Base-by-base conservation (phyloP, 2,888 invertebrate genomes). In the Furcula furcula region DNA sequence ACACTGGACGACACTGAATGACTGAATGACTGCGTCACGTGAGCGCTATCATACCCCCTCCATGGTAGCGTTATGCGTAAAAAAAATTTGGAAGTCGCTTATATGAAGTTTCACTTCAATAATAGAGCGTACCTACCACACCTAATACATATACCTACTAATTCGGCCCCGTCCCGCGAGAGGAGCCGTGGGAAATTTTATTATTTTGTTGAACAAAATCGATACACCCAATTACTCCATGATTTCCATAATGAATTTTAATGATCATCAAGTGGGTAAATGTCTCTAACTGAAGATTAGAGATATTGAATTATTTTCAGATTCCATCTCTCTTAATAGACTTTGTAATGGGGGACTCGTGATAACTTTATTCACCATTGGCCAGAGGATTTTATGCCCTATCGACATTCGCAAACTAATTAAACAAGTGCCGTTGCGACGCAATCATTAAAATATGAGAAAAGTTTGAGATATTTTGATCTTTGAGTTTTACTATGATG, bases 281-380 rank as follows among this genome's bases (percentile, higher is more conserved):
- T 63, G 55, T 55, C 40, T 33, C 46, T 44, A 58, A 56, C 55
- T 56, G 58, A 59, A 52, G 60, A 61, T 62, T 59, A 55, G 56
- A 62, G 62, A 62, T 65, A 69, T 67, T 65, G 64, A 72, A 72
- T 67, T 66, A 70, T 72, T 65, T 61, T 39, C 31, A 40, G 48
- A 55, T 60, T 45, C 42, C 49, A 40, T 50, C 51, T 46, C 65
- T 19, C 13, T 14, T 59, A 65, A 64, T 69, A 65, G 61, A 72
- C 63, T 66, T 69, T 66, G 62, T 69, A 69, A 74, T 68, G 62
- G 65, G n/a, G 29, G 39, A 35, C 31, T 41, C 45, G 50, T 52
- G 36, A 47, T 43, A 64, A 65, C 56, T 69, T 64, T 55, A 53
- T 57, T 53, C 26, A 12, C 14, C 13, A 14, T 14, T 7, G 26